A percentile compares a stretch with the other conserved stretches of the same genome.
phyloP scores from a whole-genome alignment of 2,113 vertebrate species.

The Cynopterus brachyotis region DNA sequence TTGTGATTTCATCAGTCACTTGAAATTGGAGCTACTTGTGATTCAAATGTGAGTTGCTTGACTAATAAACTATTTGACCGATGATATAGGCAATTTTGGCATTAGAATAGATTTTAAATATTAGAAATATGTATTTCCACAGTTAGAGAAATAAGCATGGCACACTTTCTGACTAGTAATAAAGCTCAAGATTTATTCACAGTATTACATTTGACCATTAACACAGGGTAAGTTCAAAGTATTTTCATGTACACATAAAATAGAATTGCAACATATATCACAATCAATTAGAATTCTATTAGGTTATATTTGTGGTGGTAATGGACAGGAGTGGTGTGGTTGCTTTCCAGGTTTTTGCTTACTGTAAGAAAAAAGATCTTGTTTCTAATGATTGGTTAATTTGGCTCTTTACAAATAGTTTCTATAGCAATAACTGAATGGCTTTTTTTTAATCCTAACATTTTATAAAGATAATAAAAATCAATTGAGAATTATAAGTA shows the following conservation, averaged over 20 bases:
- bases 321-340: background rate
- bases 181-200: background rate
- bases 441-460: background rate
- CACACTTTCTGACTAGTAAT: conserved; percentile 20
- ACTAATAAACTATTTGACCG: conserved; percentile 57
- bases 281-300: background rate
- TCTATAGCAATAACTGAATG: background rate
- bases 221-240: background rate
- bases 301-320: background rate
- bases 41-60: conserved; percentile 45
- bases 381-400: background rate
- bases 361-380: background rate
- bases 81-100: conserved; percentile 38
- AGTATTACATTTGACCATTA: background rate
- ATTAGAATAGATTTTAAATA: conserved; percentile 62
- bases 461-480: background rate
- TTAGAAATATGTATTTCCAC: conserved; percentile 57
- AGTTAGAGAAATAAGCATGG: conserved; percentile 49
- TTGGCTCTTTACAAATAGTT: background rate
- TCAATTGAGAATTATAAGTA: background rate
- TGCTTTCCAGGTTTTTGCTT: background rate
- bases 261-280: background rate
- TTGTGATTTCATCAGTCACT: conserved; percentile 22
- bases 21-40: conserved; percentile 48
- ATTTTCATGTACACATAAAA: background rate